phyloP scores from a whole-genome alignment of 2,888 invertebrate species.

The Acutogordius australiensis region DNA sequence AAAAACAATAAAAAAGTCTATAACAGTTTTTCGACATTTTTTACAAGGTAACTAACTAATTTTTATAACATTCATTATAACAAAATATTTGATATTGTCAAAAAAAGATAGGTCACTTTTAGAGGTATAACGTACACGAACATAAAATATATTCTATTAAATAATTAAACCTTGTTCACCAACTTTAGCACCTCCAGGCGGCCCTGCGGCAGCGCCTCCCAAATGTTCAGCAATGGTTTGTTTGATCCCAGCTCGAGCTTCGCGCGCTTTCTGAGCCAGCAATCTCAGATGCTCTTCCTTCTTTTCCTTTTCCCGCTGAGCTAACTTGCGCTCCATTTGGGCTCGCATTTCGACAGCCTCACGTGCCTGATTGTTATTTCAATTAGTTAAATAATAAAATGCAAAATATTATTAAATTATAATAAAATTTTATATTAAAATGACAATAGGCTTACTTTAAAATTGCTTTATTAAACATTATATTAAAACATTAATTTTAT shows the following conservation, averaged over 20 bases:
- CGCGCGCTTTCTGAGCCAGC: constrained; percentile 73
- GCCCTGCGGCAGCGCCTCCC: constrained; percentile 3
- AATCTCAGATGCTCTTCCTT: constrained; percentile 72
- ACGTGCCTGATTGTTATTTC: constrained; percentile 34
- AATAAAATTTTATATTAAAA: constrained; percentile 7
- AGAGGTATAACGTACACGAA: too few species aligned
- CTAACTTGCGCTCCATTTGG: constrained; percentile 70
- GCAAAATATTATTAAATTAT: neutral
- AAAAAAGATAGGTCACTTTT: too few species aligned
- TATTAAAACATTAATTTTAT: too few species aligned
- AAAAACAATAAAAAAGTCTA: too few species aligned
- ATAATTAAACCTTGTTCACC: constrained; percentile 12
- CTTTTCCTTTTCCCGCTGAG: constrained; percentile 87
- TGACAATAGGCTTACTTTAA: too few species aligned
- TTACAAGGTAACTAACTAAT: too few species aligned
- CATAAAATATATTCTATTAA: neutral
- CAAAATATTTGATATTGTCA: too few species aligned
- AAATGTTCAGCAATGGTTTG: neutral
- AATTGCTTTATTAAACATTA: too few species aligned
- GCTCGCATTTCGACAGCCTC: constrained; percentile 89
- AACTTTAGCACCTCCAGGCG: constrained; percentile 10
- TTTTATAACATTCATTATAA: too few species aligned
- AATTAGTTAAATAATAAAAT: too few species aligned
- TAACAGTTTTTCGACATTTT: too few species aligned
- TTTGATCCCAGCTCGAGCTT: constrained; percentile 51